Base-by-base conservation (phyloP, 2,113 vertebrate species). In the Marmota flaviventris region DNA sequence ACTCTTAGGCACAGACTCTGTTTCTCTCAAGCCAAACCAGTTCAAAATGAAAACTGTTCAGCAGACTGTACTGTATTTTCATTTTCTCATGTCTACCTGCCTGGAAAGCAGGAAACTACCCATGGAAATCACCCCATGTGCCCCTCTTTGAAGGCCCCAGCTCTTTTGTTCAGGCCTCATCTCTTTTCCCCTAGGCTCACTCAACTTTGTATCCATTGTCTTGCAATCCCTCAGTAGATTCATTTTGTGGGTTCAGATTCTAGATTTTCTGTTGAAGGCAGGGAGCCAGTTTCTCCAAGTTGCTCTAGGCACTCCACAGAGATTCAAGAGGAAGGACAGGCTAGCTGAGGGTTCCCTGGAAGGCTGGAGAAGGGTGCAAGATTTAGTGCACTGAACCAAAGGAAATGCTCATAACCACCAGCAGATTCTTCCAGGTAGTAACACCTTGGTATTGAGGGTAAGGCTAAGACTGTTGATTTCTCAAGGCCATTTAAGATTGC, bases 11-110 rank as follows among this genome's bases (percentile, higher is more conserved):
- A 61, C 45, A 83, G 56, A 63, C 53, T 85, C 8, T 73, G 0
- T 81, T 94, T 91, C 39, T 82, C 70, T 96, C 48, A 95, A 91
- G 75, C 85, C 88, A 85, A 94, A 85, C 85, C 25, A 83, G 61
- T 89, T 58, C 65, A 87, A 73, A 88, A 96, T 77, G 85, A 90
- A 90, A 81, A 81, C 82, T 12, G 10, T 76, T 53, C 51, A 53
- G n/a, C 32, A 90, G 39, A 58, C 61, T 83, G 65, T 90, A 65
- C 53, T 94, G 6, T 85, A 73, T 89, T 90, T 96, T 81, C 37
- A 32, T 87, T 95, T 91, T 92, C 63, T 97, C 56, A 14, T 67
- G 37, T 93, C 76, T 96, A 4, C 88, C 61, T 90, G 17, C 86
- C 72, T 61, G 29, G 27, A n/a, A 88, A 69, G 45, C 56, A 88